These are phyloP conservation scores for Tipula unca DNA, from an alignment of 2,888 invertebrate genomes.

Conservation along the genomic window DNA sequence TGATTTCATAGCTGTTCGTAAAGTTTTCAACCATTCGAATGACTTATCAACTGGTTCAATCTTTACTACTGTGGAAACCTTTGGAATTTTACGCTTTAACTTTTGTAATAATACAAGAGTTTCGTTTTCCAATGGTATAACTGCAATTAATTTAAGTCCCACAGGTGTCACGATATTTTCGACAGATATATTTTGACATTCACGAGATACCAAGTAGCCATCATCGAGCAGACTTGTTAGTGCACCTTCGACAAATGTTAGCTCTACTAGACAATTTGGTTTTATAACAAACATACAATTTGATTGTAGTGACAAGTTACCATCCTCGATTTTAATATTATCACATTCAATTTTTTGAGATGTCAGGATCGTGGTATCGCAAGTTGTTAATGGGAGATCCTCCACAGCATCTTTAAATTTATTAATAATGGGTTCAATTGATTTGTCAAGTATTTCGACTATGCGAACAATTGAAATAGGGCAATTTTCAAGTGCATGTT, in stretches of 20 bases:
- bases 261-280: constrained; percentile 29
- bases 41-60: constrained; percentile 31
- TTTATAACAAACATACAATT: constrained; percentile 36
- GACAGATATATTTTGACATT: constrained; percentile 46
- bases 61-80: constrained; percentile 30
- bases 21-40: constrained; percentile 35
- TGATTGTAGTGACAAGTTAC: constrained; percentile 43
- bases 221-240: constrained; percentile 47
- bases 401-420: constrained; percentile 51
- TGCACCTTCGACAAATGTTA: constrained; percentile 41
- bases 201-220: constrained; percentile 54
- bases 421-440: constrained; percentile 46
- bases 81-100: constrained; percentile 26
- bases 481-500: constrained; percentile 64
- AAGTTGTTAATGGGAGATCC: constrained; percentile 60
- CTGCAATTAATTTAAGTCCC: constrained; percentile 32
- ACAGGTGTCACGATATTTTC: constrained; percentile 29
- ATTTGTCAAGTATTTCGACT: constrained; percentile 29
- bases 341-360: constrained; percentile 38
- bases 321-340: constrained; percentile 52
- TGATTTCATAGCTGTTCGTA: constrained; percentile 32
- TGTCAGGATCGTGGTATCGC: constrained; percentile 51
- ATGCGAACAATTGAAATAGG: constrained; percentile 32
- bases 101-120: constrained; percentile 35
- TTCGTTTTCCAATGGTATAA: constrained; percentile 33